Conservation (phyloP, 2,888 invertebrate species). For the Romanomermis culicivorax region DNA sequence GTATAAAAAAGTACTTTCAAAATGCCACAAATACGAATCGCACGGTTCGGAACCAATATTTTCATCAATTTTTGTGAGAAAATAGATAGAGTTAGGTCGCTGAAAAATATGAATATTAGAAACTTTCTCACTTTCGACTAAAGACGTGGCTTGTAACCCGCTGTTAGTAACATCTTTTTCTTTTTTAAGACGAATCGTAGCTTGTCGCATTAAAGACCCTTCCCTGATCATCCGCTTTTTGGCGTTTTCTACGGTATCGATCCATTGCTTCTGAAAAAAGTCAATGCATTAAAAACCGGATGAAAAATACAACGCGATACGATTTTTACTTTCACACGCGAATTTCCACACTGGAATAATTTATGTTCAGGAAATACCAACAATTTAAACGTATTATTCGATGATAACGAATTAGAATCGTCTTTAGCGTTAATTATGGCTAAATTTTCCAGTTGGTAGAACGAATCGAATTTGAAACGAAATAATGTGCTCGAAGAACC, state of each 20-base stretch:
- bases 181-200: constrained; percentile 8
- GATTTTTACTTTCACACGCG: constrained; percentile 45
- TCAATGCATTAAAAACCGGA: neutral
- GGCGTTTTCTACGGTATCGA: constrained; percentile 69
- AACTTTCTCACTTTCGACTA: no score
- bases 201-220: constrained; percentile 20
- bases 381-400: constrained; percentile 61
- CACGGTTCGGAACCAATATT: no score
- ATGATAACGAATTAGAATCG: constrained; percentile 31
- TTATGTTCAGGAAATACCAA: constrained; percentile 77
- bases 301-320: constrained; percentile 14
- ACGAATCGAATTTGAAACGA: constrained; percentile 57
- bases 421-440: constrained; percentile 71
- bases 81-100: no score
- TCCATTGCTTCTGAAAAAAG: constrained; percentile 55
- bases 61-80: no score
- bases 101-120: no score
- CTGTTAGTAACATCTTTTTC: no score
- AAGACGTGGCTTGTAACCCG: no score
- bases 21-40: no score
- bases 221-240: constrained; percentile 47
- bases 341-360: constrained; percentile 67
- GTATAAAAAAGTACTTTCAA: no score
- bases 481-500: constrained; percentile 39
- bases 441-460: constrained; percentile 63